Conservation (phyloP, 1,140 invertebrate species). For the Brachionus plicatilis region DNA sequence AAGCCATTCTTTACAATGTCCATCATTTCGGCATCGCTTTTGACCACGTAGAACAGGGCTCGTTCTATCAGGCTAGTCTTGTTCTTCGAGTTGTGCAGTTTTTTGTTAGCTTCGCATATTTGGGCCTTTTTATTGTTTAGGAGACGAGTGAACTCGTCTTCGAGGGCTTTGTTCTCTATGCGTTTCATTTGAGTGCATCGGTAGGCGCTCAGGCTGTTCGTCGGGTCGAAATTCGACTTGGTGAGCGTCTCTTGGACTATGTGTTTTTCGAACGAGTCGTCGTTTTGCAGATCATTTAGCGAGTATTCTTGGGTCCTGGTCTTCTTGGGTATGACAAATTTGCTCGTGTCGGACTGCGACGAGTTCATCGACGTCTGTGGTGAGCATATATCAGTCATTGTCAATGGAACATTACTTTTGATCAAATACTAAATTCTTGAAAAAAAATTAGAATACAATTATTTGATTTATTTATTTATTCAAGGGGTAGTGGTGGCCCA, state of each 20-base stretch:
- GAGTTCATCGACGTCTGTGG: neutral
- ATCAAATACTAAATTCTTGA: neutral
- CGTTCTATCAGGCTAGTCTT: neutral
- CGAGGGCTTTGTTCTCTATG: neutral
- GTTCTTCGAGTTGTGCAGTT: neutral
- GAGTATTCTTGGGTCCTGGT: neutral
- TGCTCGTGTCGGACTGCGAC: neutral
- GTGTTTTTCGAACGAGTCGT: neutral
- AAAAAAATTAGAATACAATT: neutral
- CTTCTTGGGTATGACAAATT: conserved; percentile 21
- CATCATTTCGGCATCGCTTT: neutral
- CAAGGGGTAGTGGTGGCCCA: neutral
- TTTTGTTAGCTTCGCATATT: neutral
- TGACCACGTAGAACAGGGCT: neutral
- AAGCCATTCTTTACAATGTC: conserved; percentile 19
- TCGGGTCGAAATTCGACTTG: neutral
- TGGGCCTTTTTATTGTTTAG: neutral
- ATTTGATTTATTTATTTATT: neutral
- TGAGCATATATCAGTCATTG: conserved; percentile 16
- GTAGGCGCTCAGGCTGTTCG: neutral
- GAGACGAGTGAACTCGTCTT: neutral
- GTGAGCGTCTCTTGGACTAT: neutral
- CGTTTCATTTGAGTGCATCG: neutral
- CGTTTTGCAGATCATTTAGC: neutral
- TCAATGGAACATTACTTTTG: neutral